phyloP scores from a whole-genome alignment of 2,797 vertebrate species.

The Margarornis squamiger region DNA sequence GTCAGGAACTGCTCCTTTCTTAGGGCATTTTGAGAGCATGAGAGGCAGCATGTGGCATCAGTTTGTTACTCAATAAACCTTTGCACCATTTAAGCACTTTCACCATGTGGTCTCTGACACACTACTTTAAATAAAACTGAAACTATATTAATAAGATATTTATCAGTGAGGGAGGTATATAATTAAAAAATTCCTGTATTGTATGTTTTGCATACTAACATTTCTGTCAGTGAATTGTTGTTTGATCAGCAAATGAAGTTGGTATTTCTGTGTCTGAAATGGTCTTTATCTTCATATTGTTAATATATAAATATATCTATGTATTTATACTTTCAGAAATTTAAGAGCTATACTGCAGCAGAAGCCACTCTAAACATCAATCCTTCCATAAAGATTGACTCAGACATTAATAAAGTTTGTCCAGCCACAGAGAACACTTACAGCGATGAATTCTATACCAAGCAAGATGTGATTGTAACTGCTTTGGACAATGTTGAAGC shows the following conservation, averaged over 20 bases:
- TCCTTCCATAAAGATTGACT: conserved; percentile 89
- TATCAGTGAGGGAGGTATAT: not conserved
- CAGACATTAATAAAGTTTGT: conserved; percentile 93
- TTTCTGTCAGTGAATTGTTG: not conserved
- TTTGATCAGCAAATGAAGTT: not conserved
- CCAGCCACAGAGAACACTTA: conserved; percentile 92
- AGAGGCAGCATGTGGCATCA: not conserved
- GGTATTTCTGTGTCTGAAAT: not conserved
- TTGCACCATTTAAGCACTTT: not conserved
- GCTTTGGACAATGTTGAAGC: conserved; percentile 98
- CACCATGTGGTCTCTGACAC: not conserved
- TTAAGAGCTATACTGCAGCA: conserved; percentile 95
- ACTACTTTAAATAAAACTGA: not conserved
- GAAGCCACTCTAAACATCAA: conserved; percentile 89
- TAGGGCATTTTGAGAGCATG: not conserved
- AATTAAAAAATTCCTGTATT: not conserved
- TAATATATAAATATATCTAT: not conserved
- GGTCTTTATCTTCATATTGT: not conserved
- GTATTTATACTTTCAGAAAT: conserved; percentile 80
- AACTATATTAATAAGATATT: not conserved
- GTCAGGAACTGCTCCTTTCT: not conserved
- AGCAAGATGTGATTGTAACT: conserved; percentile 88
- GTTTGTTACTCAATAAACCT: not conserved
- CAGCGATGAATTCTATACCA: conserved; percentile 88
- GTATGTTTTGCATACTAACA: not conserved